phyloP scores from a whole-genome alignment of 2,797 vertebrate species.

The Eulemur rubriventer region DNA sequence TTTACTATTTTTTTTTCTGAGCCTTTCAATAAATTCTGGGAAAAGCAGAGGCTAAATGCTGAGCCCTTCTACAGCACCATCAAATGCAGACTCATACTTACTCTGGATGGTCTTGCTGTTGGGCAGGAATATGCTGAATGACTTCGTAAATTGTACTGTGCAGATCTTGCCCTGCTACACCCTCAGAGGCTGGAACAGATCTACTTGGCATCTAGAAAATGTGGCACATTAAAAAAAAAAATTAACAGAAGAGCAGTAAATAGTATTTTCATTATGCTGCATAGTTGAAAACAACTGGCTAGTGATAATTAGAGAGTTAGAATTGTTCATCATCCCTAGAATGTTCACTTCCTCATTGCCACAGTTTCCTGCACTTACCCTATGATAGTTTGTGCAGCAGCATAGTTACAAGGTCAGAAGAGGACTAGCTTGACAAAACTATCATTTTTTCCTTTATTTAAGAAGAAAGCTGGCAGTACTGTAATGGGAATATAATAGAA shows the following conservation, averaged over 20 bases:
- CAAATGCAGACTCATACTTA: constrained; percentile 81
- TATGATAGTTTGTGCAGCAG: neutral
- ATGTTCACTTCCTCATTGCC: neutral
- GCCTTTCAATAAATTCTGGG: neutral
- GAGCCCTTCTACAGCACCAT: neutral
- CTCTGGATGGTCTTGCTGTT: constrained; percentile 86
- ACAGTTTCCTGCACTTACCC: neutral
- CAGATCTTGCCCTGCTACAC: constrained; percentile 85
- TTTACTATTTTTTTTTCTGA: constrained; percentile 28
- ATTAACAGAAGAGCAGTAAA: neutral
- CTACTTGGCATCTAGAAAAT: constrained; percentile 88
- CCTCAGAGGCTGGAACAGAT: constrained; percentile 87
- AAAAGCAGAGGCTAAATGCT: neutral
- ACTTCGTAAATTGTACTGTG: constrained; percentile 96
- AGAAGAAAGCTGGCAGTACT: constrained; percentile 39
- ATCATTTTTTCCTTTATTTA: neutral
- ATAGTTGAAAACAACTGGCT: constrained; percentile 2
- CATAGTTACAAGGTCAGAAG: constrained; percentile 26
- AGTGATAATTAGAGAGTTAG: neutral
- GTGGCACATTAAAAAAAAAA: constrained; percentile 12
- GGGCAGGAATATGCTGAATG: constrained; percentile 93
- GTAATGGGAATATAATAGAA: constrained; percentile 7
- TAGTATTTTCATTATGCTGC: constrained; percentile 29
- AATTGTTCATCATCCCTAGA: neutral
- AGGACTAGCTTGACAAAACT: neutral